These are phyloP conservation scores for Leptopilina drosophilae DNA, from an alignment of 2,888 invertebrate genomes.

Conservation along the genomic window DNA sequence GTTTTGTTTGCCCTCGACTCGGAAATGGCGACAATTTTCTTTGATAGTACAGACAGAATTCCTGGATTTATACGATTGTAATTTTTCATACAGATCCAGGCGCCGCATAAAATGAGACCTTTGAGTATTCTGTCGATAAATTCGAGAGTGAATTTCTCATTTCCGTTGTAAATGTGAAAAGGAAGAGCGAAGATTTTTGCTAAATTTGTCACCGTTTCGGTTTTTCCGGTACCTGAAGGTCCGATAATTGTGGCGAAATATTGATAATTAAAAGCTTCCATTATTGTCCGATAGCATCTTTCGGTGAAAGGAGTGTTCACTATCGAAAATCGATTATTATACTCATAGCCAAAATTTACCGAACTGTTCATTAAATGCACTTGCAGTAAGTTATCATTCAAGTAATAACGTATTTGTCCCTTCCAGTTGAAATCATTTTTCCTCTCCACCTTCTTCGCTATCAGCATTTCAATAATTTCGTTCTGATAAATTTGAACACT, in stretches of 20 bases:
- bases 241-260: slow-evolving; percentile 79
- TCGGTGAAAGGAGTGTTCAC: slow-evolving; percentile 77
- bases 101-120: slow-evolving; percentile 80
- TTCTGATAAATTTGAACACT: slow-evolving; percentile 79
- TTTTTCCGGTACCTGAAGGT: slow-evolving; percentile 78
- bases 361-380: slow-evolving; percentile 79
- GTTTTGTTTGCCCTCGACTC: slow-evolving; percentile 74
- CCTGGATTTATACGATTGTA: slow-evolving; percentile 79
- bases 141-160: slow-evolving; percentile 78
- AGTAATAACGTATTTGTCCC: slow-evolving; percentile 81
- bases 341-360: slow-evolving; percentile 81
- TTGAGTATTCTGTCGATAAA: slow-evolving; percentile 79
- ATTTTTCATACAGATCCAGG: slow-evolving; percentile 82
- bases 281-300: slow-evolving; percentile 80
- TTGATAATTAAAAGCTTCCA: slow-evolving; percentile 81
- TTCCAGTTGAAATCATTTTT: slow-evolving; percentile 81
- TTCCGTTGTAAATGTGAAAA: slow-evolving; percentile 80
- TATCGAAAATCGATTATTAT: slow-evolving; percentile 78
- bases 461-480: slow-evolving; percentile 78
- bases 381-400: slow-evolving; percentile 73
- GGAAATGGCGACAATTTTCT: slow-evolving; percentile 78
- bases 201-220: slow-evolving; percentile 80
- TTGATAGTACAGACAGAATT: slow-evolving; percentile 79
- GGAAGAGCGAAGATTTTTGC: slow-evolving; percentile 80
- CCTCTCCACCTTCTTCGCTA: slow-evolving; percentile 71